Evolutionary conservation across 1,140 invertebrate genomes (phyloP).

Genomic region (Cydia amplana): DNA sequence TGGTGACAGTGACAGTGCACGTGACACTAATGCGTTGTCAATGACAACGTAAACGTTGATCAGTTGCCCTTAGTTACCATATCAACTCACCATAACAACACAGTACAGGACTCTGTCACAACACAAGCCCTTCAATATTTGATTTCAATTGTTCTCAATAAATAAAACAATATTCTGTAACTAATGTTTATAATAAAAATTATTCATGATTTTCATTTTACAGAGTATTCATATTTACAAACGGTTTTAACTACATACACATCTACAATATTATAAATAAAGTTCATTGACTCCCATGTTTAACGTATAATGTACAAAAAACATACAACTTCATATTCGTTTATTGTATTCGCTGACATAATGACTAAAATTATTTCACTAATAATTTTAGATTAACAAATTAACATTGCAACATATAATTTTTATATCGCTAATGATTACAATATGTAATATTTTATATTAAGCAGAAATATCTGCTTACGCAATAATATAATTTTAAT

Average conservation of each 20-base stretch:
- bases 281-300: slow-evolving; percentile 72
- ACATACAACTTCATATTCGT: slow-evolving; percentile 49
- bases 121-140: not conserved
- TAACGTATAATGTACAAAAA: slow-evolving; percentile 64
- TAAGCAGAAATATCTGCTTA: not conserved
- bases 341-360: slow-evolving; percentile 47
- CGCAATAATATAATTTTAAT: not conserved
- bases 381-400: slow-evolving; percentile 22
- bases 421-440: not conserved
- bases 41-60: no score
- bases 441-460: slow-evolving; percentile 33
- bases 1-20: no score
- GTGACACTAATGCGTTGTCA: no score
- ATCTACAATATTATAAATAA: slow-evolving; percentile 73
- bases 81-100: no score
- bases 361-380: slow-evolving; percentile 41
- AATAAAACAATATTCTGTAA: slow-evolving; percentile 76
- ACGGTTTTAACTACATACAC: slow-evolving; percentile 72
- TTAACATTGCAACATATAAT: slow-evolving; percentile 9
- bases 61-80: no score
- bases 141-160: slow-evolving; percentile 33
- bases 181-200: slow-evolving; percentile 77
- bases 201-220: slow-evolving; percentile 79
- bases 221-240: slow-evolving; percentile 77
- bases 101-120: not conserved